Base-by-base conservation (phyloP, 2,888 invertebrate genomes). In the Ormia ochracea region DNA sequence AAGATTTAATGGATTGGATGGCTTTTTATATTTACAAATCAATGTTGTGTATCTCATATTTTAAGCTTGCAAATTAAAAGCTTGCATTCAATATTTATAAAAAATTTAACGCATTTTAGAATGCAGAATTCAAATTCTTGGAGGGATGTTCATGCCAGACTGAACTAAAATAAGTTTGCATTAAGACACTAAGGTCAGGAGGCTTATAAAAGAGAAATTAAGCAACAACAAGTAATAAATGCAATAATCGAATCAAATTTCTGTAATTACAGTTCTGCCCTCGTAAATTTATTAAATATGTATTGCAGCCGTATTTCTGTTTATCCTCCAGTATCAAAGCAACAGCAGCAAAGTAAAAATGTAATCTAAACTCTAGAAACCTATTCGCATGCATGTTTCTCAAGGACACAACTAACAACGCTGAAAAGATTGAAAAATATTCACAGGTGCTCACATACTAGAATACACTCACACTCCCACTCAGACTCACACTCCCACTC, bases 401-500 rank as follows among this genome's bases (percentile, higher is more conserved):
- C 80, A 80, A 80, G 80, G 80, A 80, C 80, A 63, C 38, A 73
- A 68, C 72, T 68, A 76, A 73, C 56, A 76, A 68, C 59, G 17
- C 61, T 56, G 58, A 63, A 63, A 59, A 69, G 12, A 69, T 56
- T 41, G 12, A 17, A 73, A 43, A 56, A 45, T 26, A 52, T 17
- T 26, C 10, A 36, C 12, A 61, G 12, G 21, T 4, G 14, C 14
- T n/a, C 17, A 33, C 43, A n/a, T n/a, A n/a, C n/a, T n/a, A n/a
- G n/a, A n/a, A n/a, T n/a, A n/a, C n/a, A n/a, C n/a, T n/a, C n/a
- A 45, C 43, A 21, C 9, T 23, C 12, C 19, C n/a, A 23, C 4
- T 48, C 21, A 45, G 12, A 12, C n/a, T 9, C 31, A 52, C 31
- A 23, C 17, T 7, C n/a, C 19, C n/a, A 33, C 1, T 43, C 14